Evolutionary conservation across 2,797 vertebrate genomes (phyloP), one percentile per base, ranked within the genome.

Genomic region (Manis pentadactyla): DNA sequence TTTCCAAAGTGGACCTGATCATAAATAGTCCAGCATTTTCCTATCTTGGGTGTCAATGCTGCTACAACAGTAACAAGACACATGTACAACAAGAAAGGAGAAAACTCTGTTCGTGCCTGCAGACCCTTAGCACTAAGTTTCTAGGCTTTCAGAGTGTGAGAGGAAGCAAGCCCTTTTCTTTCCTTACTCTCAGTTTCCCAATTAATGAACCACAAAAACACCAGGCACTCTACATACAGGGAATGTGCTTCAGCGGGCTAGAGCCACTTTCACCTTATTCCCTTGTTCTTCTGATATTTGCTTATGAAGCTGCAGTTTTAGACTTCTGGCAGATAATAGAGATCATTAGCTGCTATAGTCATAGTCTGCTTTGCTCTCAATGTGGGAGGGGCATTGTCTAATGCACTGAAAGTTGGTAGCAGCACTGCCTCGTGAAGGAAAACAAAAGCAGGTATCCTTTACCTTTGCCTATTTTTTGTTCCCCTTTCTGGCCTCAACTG

Each of bases 1-100:
- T 79, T 94, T 75, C 77, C 82, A 92, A 92, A 96, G 75, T 29
- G 9, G 10, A 78, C 46, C 34, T 87, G 77, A 53, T 14, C 57
- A 73, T n/a, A 39, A 69, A 77, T 7, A 63, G n/a, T 57, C 37
- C 39, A 78, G 9, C 42, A 90, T 27, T 86, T 69, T 94, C 7
- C 74, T 78, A 3, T 68, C 79, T 59, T 63, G 31, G 73, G 53
- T 25, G 49, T 13, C 10, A 59, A n/a, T 39, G 69, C 73, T 51
- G 10, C 37, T 27, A 5, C 8, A 23, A 37, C 7, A 42, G 39
- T 31, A 81, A 49, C 75, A 51, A 81, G 57, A 69, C 71, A 49
- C 14, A 11, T 2, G 9, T 14, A 42, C 87, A 55, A 25, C 27
- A 51, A 74, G 59, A 63, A 29, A 0, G 11, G 15, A 51, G 15